These are phyloP conservation scores for Sparus aurata DNA, from an alignment of 2,797 vertebrate species.

Conservation along the genomic window DNA sequence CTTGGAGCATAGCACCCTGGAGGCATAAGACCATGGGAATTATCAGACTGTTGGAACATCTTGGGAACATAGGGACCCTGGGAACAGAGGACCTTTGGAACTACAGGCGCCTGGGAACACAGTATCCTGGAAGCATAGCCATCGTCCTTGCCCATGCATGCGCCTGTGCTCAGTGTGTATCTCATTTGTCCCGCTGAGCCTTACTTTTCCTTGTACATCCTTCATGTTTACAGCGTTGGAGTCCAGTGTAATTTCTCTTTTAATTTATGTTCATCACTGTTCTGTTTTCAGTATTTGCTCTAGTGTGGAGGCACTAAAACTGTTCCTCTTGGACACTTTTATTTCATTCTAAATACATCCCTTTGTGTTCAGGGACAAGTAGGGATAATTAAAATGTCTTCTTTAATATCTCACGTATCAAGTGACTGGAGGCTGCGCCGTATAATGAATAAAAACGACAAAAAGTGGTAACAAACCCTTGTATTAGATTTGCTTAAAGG, in stretches of 20 bases:
- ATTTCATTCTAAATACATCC: constrained; percentile 35
- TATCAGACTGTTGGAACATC: no score
- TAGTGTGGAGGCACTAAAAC: constrained; percentile 9
- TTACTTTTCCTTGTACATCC: constrained; percentile 12
- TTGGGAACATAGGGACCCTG: no score
- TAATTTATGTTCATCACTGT: constrained; percentile 43
- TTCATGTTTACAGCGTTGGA: constrained; percentile 36
- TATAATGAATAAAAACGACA: constrained; percentile 39
- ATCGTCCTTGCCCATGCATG: neutral
- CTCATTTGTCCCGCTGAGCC: neutral
- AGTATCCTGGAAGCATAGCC: no score
- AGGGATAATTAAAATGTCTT: constrained; percentile 57
- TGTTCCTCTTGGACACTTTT: constrained; percentile 37
- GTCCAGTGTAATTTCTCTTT: constrained; percentile 15
- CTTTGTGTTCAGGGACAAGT: constrained; percentile 47
- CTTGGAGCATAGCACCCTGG: no score
- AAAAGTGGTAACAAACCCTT: constrained; percentile 30
- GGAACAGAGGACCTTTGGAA: no score
- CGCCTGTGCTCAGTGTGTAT: neutral
- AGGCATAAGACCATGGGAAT: no score
- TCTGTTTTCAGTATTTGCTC: constrained; percentile 31
- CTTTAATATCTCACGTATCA: constrained; percentile 45
- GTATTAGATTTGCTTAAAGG: constrained; percentile 41
- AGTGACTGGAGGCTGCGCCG: constrained; percentile 13
- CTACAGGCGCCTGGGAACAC: no score